Percentiles rank a stretch among this genome's conserved stretches.
Evolutionary conservation across 2,888 invertebrate genomes (phyloP).

Genomic region (Graphium colonna): DNA sequence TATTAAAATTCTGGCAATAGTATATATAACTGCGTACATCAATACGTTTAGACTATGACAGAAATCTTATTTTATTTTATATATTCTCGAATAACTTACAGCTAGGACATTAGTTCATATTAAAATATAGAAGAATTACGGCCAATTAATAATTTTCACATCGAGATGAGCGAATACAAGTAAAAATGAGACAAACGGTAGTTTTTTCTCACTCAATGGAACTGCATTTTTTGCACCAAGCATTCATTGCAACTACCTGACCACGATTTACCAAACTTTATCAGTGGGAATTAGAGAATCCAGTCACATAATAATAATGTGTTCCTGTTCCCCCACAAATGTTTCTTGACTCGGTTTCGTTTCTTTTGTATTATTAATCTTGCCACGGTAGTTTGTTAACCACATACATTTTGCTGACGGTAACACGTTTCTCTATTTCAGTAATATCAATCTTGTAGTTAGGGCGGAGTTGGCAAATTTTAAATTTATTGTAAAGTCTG

Average conservation of each 20-base stretch:
- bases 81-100: too few relatives aligned
- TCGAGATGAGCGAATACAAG: too few relatives aligned
- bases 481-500: conserved; percentile 67
- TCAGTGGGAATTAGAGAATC: conserved; percentile 17
- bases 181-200: too few relatives aligned
- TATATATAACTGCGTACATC: too few relatives aligned
- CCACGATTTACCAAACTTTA: neutral
- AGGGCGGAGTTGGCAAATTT: conserved; percentile 67
- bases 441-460: conserved; percentile 69
- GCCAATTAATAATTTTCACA: too few relatives aligned
- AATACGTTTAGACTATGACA: too few relatives aligned
- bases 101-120: too few relatives aligned
- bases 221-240: too few relatives aligned
- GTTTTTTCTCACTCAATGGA: too few relatives aligned
- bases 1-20: too few relatives aligned
- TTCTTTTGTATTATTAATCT: conserved; percentile 5
- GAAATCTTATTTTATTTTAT: too few relatives aligned
- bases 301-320: conserved; percentile 1
- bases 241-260: neutral
- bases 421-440: conserved; percentile 65
- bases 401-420: conserved; percentile 62
- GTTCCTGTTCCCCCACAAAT: conserved; percentile 5
- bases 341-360: conserved; percentile 6
- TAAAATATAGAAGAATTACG: too few relatives aligned
- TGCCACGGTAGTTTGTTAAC: conserved; percentile 21